Conservation (phyloP, 1,140 invertebrate species). For the Diabrotica undecimpunctata region DNA sequence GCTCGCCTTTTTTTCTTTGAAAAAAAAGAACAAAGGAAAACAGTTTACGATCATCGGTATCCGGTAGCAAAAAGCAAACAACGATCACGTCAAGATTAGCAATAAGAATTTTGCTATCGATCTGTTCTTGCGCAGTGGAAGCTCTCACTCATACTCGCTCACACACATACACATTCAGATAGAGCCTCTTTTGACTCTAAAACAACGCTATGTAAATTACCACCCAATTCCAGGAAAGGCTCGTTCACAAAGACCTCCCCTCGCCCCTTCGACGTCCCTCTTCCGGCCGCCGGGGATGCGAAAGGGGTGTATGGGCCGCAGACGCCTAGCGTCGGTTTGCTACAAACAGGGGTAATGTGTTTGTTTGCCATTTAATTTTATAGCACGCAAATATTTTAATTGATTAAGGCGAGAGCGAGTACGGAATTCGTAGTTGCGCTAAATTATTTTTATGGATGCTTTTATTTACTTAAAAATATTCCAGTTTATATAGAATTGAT, state of each 20-base stretch:
- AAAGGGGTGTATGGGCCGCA: background rate
- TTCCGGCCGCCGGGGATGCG: conserved; percentile 3
- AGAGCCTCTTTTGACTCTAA: conserved; percentile 33
- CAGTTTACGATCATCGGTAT: too few relatives aligned
- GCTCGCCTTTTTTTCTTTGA: too few relatives aligned
- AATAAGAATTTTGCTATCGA: conserved; percentile 32
- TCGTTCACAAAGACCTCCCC: conserved; percentile 20
- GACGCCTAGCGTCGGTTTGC: conserved; percentile 6
- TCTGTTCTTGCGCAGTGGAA: conserved; percentile 32
- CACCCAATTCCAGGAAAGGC: conserved; percentile 36
- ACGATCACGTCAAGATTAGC: conserved; percentile 15
- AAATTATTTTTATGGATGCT: too few relatives aligned
- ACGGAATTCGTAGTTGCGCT: background rate
- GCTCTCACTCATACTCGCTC: background rate
- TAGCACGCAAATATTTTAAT: conserved; percentile 14
- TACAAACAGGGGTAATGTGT: conserved; percentile 8
- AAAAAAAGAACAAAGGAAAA: too few relatives aligned
- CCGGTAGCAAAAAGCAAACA: conserved; percentile 14
- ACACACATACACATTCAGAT: conserved; percentile 26
- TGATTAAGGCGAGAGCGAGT: conserved; percentile 3
- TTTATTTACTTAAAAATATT: too few relatives aligned
- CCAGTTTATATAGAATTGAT: too few relatives aligned
- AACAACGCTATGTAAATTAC: conserved; percentile 42
- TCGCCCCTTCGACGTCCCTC: background rate
- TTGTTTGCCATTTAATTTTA: conserved; percentile 14